Percentiles rank a stretch among this genome's conserved stretches.
These are phyloP conservation scores for Urophycis tenuis DNA, from an alignment of 2,797 vertebrate genomes.

Conservation along the genomic window DNA sequence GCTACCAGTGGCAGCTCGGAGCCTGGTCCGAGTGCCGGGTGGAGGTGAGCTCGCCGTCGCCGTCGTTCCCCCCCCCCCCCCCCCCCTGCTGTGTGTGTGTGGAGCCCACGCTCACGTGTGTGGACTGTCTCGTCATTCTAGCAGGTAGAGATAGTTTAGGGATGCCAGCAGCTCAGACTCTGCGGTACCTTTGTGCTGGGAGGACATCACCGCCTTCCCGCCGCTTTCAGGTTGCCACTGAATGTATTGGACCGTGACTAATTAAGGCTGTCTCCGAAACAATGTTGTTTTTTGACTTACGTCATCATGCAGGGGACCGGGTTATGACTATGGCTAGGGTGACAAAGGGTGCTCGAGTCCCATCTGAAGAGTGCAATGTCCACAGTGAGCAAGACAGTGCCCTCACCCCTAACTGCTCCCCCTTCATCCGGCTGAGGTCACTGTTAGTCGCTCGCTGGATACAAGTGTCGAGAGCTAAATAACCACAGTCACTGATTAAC, in stretches of 20 bases:
- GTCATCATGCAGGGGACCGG: background rate
- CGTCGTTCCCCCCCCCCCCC: too few relatives aligned
- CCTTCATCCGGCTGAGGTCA: background rate
- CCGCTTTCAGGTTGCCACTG: background rate
- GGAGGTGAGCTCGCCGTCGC: constrained; percentile 74
- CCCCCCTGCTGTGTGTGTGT: background rate
- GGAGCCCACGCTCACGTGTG: too few relatives aligned
- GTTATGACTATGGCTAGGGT: background rate
- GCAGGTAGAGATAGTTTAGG: background rate
- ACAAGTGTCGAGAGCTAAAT: background rate
- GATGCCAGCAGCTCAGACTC: background rate
- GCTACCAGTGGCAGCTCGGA: constrained; percentile 90
- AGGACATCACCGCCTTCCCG: background rate
- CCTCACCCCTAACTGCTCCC: too few relatives aligned
- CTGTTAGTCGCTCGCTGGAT: background rate
- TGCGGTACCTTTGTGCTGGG: too few relatives aligned
- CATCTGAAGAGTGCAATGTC: too few relatives aligned
- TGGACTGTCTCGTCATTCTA: too few relatives aligned
- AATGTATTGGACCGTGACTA: background rate
- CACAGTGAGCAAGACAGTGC: too few relatives aligned
- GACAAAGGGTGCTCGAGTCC: too few relatives aligned
- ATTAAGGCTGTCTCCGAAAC: background rate
- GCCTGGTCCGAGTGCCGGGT: constrained; percentile 88
- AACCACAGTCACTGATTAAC: background rate
- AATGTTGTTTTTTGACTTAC: background rate